These are phyloP conservation scores for Ornithoptera alexandrae DNA, from an alignment of 2,888 invertebrate genomes.

Conservation along the genomic window DNA sequence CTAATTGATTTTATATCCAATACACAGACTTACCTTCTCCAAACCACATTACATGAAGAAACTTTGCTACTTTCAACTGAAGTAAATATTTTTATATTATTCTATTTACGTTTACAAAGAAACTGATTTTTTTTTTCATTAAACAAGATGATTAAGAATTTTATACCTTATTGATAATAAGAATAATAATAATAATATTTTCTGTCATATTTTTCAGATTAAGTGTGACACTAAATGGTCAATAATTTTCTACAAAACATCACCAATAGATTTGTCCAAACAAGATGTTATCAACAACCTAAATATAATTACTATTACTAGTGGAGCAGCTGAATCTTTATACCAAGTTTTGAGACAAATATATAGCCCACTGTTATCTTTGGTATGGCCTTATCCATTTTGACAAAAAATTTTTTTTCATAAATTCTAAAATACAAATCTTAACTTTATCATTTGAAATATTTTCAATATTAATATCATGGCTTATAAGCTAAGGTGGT, in stretches of 20 bases:
- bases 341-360: constrained; percentile 69
- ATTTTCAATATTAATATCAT: background rate
- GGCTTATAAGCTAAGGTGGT: background rate
- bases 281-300: constrained; percentile 54
- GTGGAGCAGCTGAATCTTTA: constrained; percentile 63
- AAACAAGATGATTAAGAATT: background rate
- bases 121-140: background rate
- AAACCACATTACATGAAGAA: constrained; percentile 48
- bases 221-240: constrained; percentile 53
- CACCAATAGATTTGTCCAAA: constrained; percentile 46
- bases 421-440: background rate
- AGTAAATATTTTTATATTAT: background rate
- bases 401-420: background rate
- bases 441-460: background rate
- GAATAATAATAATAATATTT: too few relatives aligned
- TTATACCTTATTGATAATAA: background rate
- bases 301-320: constrained; percentile 63
- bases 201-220: constrained; percentile 49
- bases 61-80: constrained; percentile 41
- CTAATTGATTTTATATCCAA: constrained; percentile 65
- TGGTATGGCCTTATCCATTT: constrained; percentile 42
- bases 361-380: constrained; percentile 63
- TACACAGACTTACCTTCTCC: constrained; percentile 59
- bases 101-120: background rate
- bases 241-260: constrained; percentile 69